Base-by-base conservation (phyloP, 2,113 vertebrate genomes). In the Dipodomys stephensi region DNA sequence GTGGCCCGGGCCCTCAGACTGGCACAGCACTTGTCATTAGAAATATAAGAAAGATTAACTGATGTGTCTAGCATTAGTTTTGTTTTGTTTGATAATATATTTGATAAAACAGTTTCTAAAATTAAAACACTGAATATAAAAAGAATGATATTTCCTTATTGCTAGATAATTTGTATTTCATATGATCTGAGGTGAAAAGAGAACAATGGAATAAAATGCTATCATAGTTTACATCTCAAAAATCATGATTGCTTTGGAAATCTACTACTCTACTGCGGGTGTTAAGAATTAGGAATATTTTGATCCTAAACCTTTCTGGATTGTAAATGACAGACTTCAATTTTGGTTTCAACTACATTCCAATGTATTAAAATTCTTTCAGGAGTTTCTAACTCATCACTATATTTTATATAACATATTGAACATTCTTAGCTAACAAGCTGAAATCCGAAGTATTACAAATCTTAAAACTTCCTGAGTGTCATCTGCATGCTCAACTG, bases 51-150 rank as follows among this genome's bases (percentile, higher is more conserved):
- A 7, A 25, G 22, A 62, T 88, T 90, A 27, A 94, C 9, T 49
- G 28, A 44, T 53, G 44, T 65, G 30, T 82, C 6, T 60, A 62
- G 53, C 49, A 64, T 72, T 83, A 16, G n/a, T 39, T 92, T 87
- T 87, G 19, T 1, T 46, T 91, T 88, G 44, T 91, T 39, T 39
- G 39, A 39, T 39, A 39, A 39, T 82, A 94, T 82, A 68, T 28
- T n/a, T 88, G 64, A 90, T 79, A 18, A 89, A 89, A 72, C 20
- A 69, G 7, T 23, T 89, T 95, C 64, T 94, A 94, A 88, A 96
- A 88, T 77, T 83, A 91, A 82, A 81, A 69, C 11, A 71, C 12
- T 87, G 46, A 77, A 73, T 46, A 78, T 39, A 81, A 81, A 49
- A 90, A 83, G 46, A 19, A 49, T 11, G 5, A 67, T 44, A 19